Conservation (phyloP, 2,113 vertebrate genomes). For the Ptilorrhoa leucosticta region DNA sequence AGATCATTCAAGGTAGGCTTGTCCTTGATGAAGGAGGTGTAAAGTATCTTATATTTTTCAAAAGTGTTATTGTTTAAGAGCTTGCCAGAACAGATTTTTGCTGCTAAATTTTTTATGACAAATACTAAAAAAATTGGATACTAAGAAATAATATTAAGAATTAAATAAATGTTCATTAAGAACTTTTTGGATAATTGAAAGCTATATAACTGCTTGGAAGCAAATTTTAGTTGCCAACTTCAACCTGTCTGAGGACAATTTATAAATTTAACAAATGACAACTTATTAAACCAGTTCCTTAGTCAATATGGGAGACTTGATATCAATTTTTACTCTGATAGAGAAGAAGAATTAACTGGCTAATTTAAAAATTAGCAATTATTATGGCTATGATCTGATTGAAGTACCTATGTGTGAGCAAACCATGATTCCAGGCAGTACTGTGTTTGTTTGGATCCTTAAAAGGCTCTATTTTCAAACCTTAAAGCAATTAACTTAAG, state of each 20-base stretch:
- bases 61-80: background rate
- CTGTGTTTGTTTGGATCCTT: background rate
- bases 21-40: background rate
- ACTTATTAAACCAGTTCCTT: background rate
- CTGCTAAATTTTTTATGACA: background rate
- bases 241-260: background rate
- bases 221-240: background rate
- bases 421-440: background rate
- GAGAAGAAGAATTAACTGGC: background rate
- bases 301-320: background rate
- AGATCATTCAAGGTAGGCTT: background rate
- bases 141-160: background rate
- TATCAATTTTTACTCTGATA: background rate
- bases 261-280: background rate
- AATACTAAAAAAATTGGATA: background rate
- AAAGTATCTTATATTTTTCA: background rate
- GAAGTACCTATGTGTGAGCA: background rate
- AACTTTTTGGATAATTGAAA: background rate
- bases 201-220: background rate
- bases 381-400: background rate
- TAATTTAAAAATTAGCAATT: background rate
- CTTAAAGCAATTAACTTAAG: background rate
- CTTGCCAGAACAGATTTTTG: background rate
- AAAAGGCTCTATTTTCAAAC: background rate
- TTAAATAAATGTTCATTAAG: background rate